Evolutionary conservation across 2,888 invertebrate species (phyloP).

Genomic region (Stenolophus ochropezus): DNA sequence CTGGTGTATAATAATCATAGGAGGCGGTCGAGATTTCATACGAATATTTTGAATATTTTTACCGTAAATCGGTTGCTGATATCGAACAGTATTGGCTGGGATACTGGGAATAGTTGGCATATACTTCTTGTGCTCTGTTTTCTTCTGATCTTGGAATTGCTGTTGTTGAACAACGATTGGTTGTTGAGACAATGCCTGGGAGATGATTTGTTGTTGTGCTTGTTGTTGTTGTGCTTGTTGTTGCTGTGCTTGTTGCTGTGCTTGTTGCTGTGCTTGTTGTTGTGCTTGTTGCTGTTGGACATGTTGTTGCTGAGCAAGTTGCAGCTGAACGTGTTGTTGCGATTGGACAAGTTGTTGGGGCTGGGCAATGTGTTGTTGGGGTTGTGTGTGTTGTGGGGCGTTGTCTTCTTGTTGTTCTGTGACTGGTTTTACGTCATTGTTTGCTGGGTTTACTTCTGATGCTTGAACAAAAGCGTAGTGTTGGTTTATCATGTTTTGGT

Average conservation of each 20-base stretch:
- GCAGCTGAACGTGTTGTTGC: not conserved
- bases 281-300: not conserved
- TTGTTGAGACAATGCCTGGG: no score
- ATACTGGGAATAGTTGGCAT: not conserved
- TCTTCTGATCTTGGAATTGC: not conserved
- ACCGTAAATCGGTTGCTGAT: slow-evolving; percentile 17
- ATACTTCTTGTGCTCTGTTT: slow-evolving; percentile 38
- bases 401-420: slow-evolving; percentile 22
- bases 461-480: slow-evolving; percentile 53
- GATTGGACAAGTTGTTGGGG: not conserved
- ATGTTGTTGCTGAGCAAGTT: not conserved
- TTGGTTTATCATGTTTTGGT: slow-evolving; percentile 45
- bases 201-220: not conserved
- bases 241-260: not conserved
- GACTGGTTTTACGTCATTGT: slow-evolving; percentile 19
- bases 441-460: not conserved
- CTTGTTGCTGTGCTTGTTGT: not conserved
- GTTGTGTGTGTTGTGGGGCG: slow-evolving; percentile 32
- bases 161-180: not conserved
- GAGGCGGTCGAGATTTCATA: slow-evolving; percentile 47
- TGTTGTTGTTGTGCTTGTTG: not conserved
- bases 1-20: slow-evolving; percentile 50
- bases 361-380: not conserved
- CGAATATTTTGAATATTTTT: slow-evolving; percentile 33
- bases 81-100: not conserved